phyloP scores from a whole-genome alignment of 2,113 vertebrate species.

The Notothenia rossii region DNA sequence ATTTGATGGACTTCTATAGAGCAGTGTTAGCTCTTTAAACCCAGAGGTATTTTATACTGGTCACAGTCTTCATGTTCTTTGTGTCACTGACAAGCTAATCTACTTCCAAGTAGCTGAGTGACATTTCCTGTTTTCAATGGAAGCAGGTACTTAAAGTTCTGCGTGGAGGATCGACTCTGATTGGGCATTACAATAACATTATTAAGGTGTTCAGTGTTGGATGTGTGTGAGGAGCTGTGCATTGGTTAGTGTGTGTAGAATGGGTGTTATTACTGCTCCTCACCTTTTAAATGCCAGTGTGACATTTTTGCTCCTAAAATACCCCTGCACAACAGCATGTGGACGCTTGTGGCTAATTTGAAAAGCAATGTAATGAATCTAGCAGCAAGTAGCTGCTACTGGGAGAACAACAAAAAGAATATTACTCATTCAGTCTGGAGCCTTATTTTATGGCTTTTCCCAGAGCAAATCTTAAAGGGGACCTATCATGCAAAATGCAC shows the following conservation, averaged over 20 bases:
- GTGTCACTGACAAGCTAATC: background rate
- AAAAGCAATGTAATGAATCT: conserved; percentile 46
- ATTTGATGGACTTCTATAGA: background rate
- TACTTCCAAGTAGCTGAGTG: background rate
- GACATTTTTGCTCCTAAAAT: conserved; percentile 53
- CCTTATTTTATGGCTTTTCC: background rate
- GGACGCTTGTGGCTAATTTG: conserved; percentile 44
- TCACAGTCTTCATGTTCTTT: background rate
- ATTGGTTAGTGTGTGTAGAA: background rate
- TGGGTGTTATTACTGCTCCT: background rate
- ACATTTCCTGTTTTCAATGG: background rate
- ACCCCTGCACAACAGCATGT: conserved; percentile 18
- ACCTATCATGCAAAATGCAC: no score
- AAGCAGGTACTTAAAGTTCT: background rate
- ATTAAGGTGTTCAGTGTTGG: background rate
- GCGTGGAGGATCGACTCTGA: background rate
- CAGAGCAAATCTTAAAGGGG: background rate
- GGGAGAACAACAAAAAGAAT: conserved; percentile 1
- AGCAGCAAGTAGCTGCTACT: conserved; percentile 9
- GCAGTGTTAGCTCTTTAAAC: conserved; percentile 8
- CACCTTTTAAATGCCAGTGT: conserved; percentile 51
- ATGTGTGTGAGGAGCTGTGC: background rate
- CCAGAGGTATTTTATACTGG: conserved; percentile 28
- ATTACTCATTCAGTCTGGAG: background rate
- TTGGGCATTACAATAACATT: background rate